Base-by-base conservation (phyloP, 1,140 invertebrate species). In the Polypedilum pembai region DNA sequence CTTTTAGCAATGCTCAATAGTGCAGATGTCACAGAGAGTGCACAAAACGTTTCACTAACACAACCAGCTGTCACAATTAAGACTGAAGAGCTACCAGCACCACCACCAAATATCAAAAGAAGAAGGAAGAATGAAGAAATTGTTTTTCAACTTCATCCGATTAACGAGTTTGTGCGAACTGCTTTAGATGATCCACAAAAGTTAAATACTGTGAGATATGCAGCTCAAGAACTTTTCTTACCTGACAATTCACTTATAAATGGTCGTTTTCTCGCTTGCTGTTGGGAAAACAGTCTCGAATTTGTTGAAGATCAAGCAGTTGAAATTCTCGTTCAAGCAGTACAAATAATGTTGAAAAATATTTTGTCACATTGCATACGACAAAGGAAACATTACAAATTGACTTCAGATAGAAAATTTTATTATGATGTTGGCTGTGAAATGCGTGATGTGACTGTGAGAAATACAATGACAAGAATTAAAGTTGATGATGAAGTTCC, bases 211-310 rank as follows among this genome's bases (percentile, higher is more conserved):
- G 17, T 81, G 21, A 82, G 85, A 56, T 88, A 87, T 5, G 87
- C 87, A 74, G 85, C 85, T 2, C 87, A 88, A 83, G 90, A 89
- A 80, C 83, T 88, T 75, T 88, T 90, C 74, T 79, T 94, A 45
- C 92, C 92, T 5, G 92, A 93, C 81, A 85, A 88, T 66, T 90
- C 90, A 1, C 87, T 93, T 76, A 88, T 94, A 1, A 85, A 92
- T 75, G 92, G 92, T 0, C 85, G 92, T 75, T 86, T 94, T 76
- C 86, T 93, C 83, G 85, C 94, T 5, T 89, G 90, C 65, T 91
- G 92, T 18, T 94, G 92, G 92, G 92, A 94, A 77, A 86, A 87
- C 66, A 92, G 91, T 7, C 85, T 94, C 40, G 89, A 92, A 75
- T 90, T 89, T 33, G 91, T 91, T 41, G 89, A 92, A 76, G 90